These are phyloP conservation scores for Loriculus beryllinus DNA, from an alignment of 2,797 vertebrate species.

Conservation along the genomic window DNA sequence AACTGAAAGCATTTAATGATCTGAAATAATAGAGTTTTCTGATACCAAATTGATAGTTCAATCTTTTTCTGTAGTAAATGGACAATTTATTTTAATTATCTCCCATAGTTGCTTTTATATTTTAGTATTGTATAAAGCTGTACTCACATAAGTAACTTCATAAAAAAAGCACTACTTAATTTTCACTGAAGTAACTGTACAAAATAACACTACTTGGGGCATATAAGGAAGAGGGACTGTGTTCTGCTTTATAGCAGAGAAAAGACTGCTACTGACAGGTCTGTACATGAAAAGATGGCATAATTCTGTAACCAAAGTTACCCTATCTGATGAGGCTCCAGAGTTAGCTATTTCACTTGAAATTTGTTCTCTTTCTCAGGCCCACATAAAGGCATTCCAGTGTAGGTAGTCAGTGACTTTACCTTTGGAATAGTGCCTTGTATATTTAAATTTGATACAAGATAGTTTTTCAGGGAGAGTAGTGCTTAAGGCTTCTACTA, in stretches of 20 bases:
- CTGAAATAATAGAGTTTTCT: not conserved
- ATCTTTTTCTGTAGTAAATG: not conserved
- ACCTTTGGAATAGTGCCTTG: not conserved
- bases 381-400: not conserved
- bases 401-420: not conserved
- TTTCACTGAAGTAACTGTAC: not conserved
- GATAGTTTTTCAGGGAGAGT: not conserved
- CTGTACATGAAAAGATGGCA: not conserved
- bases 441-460: not conserved
- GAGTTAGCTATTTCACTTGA: not conserved
- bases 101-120: not conserved
- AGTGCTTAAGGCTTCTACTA: not conserved
- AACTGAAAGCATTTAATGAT: not conserved
- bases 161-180: not conserved
- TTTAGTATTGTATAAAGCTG: not conserved
- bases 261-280: not conserved
- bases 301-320: not conserved
- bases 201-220: not conserved
- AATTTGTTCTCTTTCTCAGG: not conserved
- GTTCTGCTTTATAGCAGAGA: not conserved
- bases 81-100: not conserved
- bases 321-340: not conserved
- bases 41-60: not conserved
- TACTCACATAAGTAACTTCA: not conserved
- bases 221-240: not conserved